Percentiles rank a stretch among this genome's conserved stretches.
These are phyloP conservation scores for Electrophaes corylata DNA, from an alignment of 2,888 invertebrate genomes.

Conservation along the genomic window DNA sequence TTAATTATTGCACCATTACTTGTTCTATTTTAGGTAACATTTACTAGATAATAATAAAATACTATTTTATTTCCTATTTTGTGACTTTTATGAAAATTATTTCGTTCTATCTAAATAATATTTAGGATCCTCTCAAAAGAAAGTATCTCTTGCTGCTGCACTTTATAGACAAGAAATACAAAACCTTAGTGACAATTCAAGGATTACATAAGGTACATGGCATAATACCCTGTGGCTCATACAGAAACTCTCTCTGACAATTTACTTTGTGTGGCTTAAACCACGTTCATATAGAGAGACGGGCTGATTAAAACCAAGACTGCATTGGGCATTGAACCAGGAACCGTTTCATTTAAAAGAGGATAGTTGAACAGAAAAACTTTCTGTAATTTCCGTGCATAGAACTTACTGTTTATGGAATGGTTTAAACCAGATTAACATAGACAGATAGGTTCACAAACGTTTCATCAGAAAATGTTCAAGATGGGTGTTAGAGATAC, in stretches of 20 bases:
- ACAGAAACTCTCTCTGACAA: constrained; percentile 6
- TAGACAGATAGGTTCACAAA: too few species aligned
- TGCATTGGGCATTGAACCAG: too few species aligned
- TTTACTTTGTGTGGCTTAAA: not conserved
- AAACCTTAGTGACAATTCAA: constrained; percentile 1
- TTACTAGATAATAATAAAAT: constrained; percentile 16
- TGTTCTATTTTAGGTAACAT: constrained; percentile 18
- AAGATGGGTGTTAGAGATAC: not conserved
- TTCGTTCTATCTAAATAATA: not conserved
- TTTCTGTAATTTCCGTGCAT: too few species aligned
- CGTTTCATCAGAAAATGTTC: not conserved
- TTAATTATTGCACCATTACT: constrained; percentile 9
- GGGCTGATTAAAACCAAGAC: too few species aligned
- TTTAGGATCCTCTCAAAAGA: too few species aligned
- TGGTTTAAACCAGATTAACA: too few species aligned
- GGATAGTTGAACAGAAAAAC: too few species aligned
- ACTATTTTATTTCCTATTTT: constrained; percentile 1
- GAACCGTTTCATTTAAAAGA: too few species aligned
- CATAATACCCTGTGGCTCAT: constrained; percentile 5
- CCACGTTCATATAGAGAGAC: not conserved
- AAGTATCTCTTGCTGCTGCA: not conserved
- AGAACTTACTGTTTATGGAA: too few species aligned
- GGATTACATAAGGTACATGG: constrained; percentile 25
- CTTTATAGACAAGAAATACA: constrained; percentile 1
- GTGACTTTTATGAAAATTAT: constrained; percentile 10